Evolutionary conservation across 2,888 invertebrate species (phyloP), one percentile per base, ranked within the genome.

Genomic region (Chaitophorus viminalis): DNA sequence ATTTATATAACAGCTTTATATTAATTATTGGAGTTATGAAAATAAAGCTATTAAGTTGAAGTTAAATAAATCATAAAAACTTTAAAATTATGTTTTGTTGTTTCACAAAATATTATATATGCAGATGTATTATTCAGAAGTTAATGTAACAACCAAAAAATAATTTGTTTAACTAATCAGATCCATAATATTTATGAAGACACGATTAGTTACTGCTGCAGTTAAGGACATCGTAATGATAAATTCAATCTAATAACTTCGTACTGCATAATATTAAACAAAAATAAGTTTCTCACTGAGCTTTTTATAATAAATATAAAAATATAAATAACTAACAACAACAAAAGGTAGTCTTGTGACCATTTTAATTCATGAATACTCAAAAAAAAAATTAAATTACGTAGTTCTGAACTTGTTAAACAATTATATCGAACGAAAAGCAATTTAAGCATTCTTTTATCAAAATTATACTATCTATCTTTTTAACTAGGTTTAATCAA

Each of bases 401-500:
- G 11, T n/a, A 74, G 18, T 60, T 74, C n/a, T 33, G 5, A 54
- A 54, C 9, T 1, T 18, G 17, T 72, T 14, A 29, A 39, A 0
- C 11, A 39, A 39, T 8, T 1, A 39, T 39, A 39, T 33, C n/a
- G 25, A 72, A 72, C 25, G 33, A 21, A 72, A 82, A 33, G 8
- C 18, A 3, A 74, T 74, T 74, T 14, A 3, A 74, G 21, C 5
- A 74, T 74, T 54, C 5, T 74, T 82, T 54, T 11, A 74, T 5
- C 29, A 36, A 82, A 82, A 36, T 33, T 29, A 14, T 74, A 52
- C 29, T 33, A 17, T 70, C 52, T 14, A 52, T 70, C 74, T 82
- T 82, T 82, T 82, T 74, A 82, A 74, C 82, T 82, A 11, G n/a
- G n/a, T 54, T 74, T 74, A 74, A 82, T 82, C 54, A 74, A 82